These are phyloP conservation scores for Cyprinodon brontotheroides DNA, from an alignment of 2,113 vertebrate genomes.

Conservation along the genomic window DNA sequence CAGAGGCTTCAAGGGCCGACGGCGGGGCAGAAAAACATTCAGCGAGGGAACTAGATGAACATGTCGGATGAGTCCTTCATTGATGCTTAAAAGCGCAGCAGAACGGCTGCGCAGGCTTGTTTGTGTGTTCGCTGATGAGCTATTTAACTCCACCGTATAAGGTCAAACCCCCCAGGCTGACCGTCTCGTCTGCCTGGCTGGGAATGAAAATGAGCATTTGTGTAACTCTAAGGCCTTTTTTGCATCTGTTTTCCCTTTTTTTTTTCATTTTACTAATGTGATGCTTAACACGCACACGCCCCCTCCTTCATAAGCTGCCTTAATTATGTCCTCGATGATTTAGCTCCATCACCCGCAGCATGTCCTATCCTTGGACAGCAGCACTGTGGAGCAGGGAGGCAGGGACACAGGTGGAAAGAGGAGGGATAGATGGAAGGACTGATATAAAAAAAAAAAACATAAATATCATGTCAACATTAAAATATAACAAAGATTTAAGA, in stretches of 20 bases:
- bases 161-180: conserved; percentile 74
- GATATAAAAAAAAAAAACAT: not conserved
- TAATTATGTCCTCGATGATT: conserved; percentile 85
- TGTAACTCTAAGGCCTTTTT: conserved; percentile 64
- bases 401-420: conserved; percentile 31
- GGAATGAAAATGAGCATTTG: conserved; percentile 69
- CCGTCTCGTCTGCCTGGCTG: conserved; percentile 57
- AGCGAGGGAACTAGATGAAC: conserved; percentile 70
- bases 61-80: conserved; percentile 73
- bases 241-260: conserved; percentile 33
- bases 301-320: conserved; percentile 76
- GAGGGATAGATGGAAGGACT: conserved; percentile 4
- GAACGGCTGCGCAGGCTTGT: conserved; percentile 38
- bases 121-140: conserved; percentile 50
- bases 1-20: conserved; percentile 52
- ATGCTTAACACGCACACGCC: conserved; percentile 51
- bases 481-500: conserved; percentile 10
- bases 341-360: conserved; percentile 75
- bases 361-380: conserved; percentile 76
- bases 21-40: conserved; percentile 62
- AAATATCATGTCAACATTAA: not conserved
- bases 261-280: conserved; percentile 39
- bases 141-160: conserved; percentile 78
- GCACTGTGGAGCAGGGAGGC: conserved; percentile 24
- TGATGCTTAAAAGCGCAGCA: conserved; percentile 64